These are phyloP conservation scores for Eurosta solidaginis DNA, from an alignment of 1,140 invertebrate species.

Conservation along the genomic window DNA sequence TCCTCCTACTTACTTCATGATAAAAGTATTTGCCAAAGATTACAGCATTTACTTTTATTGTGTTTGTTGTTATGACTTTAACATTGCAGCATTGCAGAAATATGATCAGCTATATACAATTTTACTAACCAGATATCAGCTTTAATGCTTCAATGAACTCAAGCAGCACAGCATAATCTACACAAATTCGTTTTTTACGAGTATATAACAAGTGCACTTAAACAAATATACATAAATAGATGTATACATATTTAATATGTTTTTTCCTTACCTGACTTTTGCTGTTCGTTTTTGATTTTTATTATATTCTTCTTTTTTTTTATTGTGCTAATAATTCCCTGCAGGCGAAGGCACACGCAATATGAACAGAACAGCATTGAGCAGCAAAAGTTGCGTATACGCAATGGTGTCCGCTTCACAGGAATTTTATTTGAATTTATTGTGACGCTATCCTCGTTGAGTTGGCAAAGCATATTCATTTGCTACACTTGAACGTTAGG, in stretches of 20 bases:
- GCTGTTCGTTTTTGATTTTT: neutral
- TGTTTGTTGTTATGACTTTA: neutral
- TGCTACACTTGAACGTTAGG: neutral
- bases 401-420: neutral
- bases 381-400: neutral
- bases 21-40: neutral
- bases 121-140: conserved; percentile 8
- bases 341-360: neutral
- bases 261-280: neutral
- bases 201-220: too few species aligned
- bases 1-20: too few species aligned
- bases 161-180: neutral
- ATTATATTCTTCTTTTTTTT: neutral
- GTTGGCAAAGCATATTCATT: neutral
- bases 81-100: neutral
- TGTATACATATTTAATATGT: neutral
- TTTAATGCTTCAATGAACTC: neutral
- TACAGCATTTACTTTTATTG: neutral
- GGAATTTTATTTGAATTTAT: conserved; percentile 22
- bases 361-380: neutral
- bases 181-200: conserved; percentile 10
- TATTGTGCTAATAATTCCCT: neutral
- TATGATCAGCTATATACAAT: neutral
- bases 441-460: neutral
- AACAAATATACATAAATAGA: too few species aligned